Percentiles rank a stretch among this genome's conserved stretches.
Conservation (phyloP, 2,113 vertebrate species). For the Falco punctatus region DNA sequence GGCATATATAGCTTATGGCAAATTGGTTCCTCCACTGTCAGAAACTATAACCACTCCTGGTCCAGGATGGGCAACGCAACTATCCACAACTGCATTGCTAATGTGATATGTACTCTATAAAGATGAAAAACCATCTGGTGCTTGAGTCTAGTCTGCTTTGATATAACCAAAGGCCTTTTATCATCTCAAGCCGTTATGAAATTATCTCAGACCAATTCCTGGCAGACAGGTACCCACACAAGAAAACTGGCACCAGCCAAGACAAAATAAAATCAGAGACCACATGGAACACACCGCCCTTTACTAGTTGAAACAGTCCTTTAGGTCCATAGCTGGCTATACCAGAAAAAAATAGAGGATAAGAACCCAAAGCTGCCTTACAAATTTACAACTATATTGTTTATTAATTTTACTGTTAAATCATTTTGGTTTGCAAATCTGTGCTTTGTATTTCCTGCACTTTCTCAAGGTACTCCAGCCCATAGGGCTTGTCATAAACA, state of each 20-base stretch:
- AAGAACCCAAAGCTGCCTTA: not conserved
- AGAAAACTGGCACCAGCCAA: not conserved
- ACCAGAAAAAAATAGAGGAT: not conserved
- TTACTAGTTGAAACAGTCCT: not conserved
- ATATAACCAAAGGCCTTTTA: constrained; percentile 5
- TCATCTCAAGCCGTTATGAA: not conserved
- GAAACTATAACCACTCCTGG: not conserved
- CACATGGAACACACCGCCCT: not conserved
- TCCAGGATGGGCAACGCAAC: not conserved
- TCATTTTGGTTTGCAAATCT: constrained; percentile 2
- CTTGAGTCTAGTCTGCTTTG: not conserved
- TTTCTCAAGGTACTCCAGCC: constrained; percentile 4
- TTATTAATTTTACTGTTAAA: constrained; percentile 33
- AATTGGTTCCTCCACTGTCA: not conserved
- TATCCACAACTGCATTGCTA: not conserved
- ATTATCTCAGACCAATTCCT: constrained; percentile 13
- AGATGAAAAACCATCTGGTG: constrained; percentile 12
- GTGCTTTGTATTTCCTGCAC: not conserved
- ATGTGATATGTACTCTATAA: not conserved
- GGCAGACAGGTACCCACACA: not conserved
- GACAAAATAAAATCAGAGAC: not conserved
- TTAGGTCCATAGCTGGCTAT: not conserved
- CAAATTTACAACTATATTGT: not conserved
- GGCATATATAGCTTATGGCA: not conserved
- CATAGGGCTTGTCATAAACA: constrained; percentile 31